Percentiles rank a stretch among this genome's conserved stretches.
These are phyloP conservation scores for Meloidogyne hapla DNA, from an alignment of 1,140 invertebrate species.

Conservation along the genomic window DNA sequence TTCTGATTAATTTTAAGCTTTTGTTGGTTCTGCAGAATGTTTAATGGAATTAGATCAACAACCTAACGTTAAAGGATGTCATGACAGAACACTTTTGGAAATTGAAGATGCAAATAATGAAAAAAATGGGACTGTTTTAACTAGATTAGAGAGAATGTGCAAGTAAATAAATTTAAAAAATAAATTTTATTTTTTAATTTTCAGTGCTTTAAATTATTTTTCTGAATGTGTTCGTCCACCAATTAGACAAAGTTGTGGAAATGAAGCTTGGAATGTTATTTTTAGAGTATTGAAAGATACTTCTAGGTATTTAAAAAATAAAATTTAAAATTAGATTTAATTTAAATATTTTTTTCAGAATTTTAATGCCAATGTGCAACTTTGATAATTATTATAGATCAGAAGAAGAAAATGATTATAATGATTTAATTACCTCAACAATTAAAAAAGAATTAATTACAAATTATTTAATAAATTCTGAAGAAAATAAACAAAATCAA, in stretches of 20 bases:
- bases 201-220: conserved; percentile 61
- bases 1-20: conserved; percentile 47
- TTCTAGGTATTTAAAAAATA: conserved; percentile 33
- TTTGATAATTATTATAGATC: conserved; percentile 37
- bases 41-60: conserved; percentile 61
- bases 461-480: conserved; percentile 4
- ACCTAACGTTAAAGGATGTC: conserved; percentile 57
- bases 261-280: conserved; percentile 59
- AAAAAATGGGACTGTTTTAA: conserved; percentile 45
- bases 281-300: conserved; percentile 64
- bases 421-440: background rate
- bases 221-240: conserved; percentile 57
- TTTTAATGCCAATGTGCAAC: conserved; percentile 59
- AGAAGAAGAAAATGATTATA: conserved; percentile 1
- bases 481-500: background rate
- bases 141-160: conserved; percentile 52
- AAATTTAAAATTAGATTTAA: background rate
- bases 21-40: conserved; percentile 61
- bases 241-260: conserved; percentile 56
- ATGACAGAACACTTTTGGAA: conserved; percentile 59
- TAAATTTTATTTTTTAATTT: conserved; percentile 32
- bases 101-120: conserved; percentile 60
- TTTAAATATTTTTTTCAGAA: conserved; percentile 27
- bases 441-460: conserved; percentile 1
- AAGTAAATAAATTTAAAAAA: conserved; percentile 24